Evolutionary conservation across 2,113 vertebrate species (phyloP), one percentile per base, ranked within the genome.

Genomic region (Sarotherodon lohbergeri): DNA sequence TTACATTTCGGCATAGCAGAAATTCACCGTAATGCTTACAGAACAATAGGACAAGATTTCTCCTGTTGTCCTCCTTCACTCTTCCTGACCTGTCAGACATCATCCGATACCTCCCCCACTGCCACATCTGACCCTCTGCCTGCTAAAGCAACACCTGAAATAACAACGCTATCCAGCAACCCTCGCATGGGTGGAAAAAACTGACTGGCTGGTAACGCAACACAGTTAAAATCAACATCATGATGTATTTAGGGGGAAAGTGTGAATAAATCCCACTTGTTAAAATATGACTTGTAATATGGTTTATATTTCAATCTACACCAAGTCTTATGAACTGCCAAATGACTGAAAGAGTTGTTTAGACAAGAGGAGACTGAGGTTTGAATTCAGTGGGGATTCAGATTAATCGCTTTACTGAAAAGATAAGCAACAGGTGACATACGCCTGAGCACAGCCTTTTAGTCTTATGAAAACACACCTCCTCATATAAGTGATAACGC

Each of bases 101-200:
- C 88, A 95, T 84, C 79, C 4, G 83, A 94, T 91, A 94, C 92
- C 90, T 86, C 84, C 89, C 87, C 78, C 86, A n/a, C 68, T 3
- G 9, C 29, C 68, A 56, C 57, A 34, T 78, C 83, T 52, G 82
- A 85, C 84, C 85, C 84, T 68, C 84, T 76, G 86, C 78, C 84
- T 66, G 79, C 93, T 73, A 66, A 12, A 39, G 61, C 34, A n/a
- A 91, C 95, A 95, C 91, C 95, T 96, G 95, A 90, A 91, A 93
- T 83, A 97, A 96, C 94, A 96, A 50, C 81, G 61, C 56, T 78
- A 32, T 89, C 91, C 43, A 87, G 85, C 86, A 89, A 91, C 90
- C 90, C 63, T 52, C 36, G 59, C 82, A 55, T 94, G 93, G 95
- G 50, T 91, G 76, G 82, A 94, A 48, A 56, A 90, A 80, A 90